These are phyloP conservation scores for Cisticola juncidis DNA, from an alignment of 2,113 vertebrate genomes.

Conservation along the genomic window DNA sequence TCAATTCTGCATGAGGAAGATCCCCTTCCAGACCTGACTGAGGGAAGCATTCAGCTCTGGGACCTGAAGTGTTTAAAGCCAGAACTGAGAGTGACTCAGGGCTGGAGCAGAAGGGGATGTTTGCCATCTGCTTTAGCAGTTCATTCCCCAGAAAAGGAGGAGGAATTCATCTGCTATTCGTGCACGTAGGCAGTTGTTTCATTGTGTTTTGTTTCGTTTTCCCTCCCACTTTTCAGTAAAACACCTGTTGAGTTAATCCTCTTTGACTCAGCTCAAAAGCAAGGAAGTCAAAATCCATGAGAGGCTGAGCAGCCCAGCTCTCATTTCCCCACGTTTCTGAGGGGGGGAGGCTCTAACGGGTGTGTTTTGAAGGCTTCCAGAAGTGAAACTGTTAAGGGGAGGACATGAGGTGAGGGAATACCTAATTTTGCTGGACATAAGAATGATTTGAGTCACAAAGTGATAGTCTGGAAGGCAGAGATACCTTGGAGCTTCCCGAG, in stretches of 20 bases:
- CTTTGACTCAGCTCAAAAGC: background rate
- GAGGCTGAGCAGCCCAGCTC: background rate
- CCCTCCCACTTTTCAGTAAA: background rate
- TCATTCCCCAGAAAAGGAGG: background rate
- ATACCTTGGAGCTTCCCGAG: background rate
- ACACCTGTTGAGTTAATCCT: conserved; percentile 50
- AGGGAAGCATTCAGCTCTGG: background rate
- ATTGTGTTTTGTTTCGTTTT: conserved; percentile 34
- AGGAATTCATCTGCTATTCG: background rate
- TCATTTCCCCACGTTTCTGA: background rate
- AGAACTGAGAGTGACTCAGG: background rate
- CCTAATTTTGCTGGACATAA: background rate
- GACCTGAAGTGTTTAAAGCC: background rate
- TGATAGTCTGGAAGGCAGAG: background rate
- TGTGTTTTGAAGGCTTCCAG: background rate
- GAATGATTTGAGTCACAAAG: background rate
- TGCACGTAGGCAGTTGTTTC: conserved; percentile 13
- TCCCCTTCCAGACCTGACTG: background rate
- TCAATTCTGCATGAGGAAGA: background rate
- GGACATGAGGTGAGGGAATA: background rate
- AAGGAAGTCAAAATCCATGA: conserved; percentile 2
- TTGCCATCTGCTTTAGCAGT: conserved; percentile 15
- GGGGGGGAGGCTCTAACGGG: background rate
- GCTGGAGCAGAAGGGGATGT: background rate
- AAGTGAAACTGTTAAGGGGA: background rate